Base-by-base conservation (phyloP, 2,888 invertebrate genomes). In the Watsonalla cultraria region DNA sequence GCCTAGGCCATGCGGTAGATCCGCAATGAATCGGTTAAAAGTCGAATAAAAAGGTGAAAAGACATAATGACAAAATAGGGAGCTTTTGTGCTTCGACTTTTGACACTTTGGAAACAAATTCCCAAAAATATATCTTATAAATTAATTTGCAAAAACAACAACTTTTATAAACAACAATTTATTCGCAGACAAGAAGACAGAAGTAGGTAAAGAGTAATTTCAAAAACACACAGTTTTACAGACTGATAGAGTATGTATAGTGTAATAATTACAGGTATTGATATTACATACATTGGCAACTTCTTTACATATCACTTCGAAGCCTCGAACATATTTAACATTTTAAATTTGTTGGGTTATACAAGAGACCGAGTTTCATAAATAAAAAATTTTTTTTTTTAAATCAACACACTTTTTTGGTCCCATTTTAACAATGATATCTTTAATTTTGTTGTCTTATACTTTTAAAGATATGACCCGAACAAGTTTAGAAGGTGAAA, bases 361-460 rank as follows among this genome's bases (percentile, higher is more conserved):
- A 61, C 53, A 57, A 53, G 62, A 64, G 62, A 65, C 65, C 61
- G 54, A 57, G 34, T 33, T 11, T 15, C 8, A 48, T n/a, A 15
- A 49, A 37, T 8, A 14, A 15, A 49, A 8, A 34, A 48, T 13
- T 13, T 14, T 34, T 35, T n/a, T 14, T 42, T 42, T 11, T 7
- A 48, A 48, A 35, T 13, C 66, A 74, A 66, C 71, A 73, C 67
- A 55, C 54, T 62, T 60, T 54, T 70, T 79, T 81, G 80, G 80
- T 80, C 80, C 80, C 80, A 78, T 77, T 67, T 70, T 68, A 76
- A 71, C 68, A 76, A 71, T 68, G 59, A 69, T 74, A 69, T 63
- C 57, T 58, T 56, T 62, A 59, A 58, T 57, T 61, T 62, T 51
- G n/a, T 51, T 52, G 54, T 51, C 49, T 54, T 54, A 55, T 49